A percentile compares a stretch with the other conserved stretches of the same genome.
Conservation (phyloP, 1,140 invertebrate genomes). For the Cephus cinctus region DNA sequence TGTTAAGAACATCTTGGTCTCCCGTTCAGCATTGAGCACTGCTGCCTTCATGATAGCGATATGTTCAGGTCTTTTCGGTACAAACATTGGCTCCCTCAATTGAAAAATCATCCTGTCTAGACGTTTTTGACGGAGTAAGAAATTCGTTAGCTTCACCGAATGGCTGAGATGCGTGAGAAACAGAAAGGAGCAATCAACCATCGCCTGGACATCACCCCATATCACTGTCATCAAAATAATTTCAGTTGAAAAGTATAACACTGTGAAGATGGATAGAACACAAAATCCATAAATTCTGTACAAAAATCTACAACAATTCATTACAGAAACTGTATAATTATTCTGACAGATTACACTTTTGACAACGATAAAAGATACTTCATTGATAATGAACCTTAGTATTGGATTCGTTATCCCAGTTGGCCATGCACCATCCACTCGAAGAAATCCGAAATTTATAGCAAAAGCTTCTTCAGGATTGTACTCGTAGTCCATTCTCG, state of each 20-base stretch:
- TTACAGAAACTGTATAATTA: too few species aligned
- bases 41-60: conserved; percentile 3
- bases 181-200: conserved; percentile 24
- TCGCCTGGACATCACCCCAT: conserved; percentile 23
- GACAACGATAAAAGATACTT: too few species aligned
- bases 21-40: conserved; percentile 4
- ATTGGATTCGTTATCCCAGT: not conserved
- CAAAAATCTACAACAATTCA: not conserved
- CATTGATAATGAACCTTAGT: too few species aligned
- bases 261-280: not conserved
- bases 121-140: conserved; percentile 5
- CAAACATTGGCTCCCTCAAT: conserved; percentile 19
- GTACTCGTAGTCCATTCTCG: not conserved
- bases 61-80: conserved; percentile 15
- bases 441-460: not conserved
- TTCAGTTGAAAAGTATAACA: not conserved
- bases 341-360: too few species aligned
- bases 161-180: conserved; percentile 23
- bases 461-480: not conserved
- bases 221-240: conserved; percentile 6
- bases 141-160: conserved; percentile 14
- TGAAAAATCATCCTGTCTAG: conserved; percentile 8
- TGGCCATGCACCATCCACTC: not conserved
- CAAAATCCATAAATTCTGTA: not conserved
- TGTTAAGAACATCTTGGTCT: conserved; percentile 13